Evolutionary conservation across 1,140 invertebrate species (phyloP).

Genomic region (Neodiprion lecontei): DNA sequence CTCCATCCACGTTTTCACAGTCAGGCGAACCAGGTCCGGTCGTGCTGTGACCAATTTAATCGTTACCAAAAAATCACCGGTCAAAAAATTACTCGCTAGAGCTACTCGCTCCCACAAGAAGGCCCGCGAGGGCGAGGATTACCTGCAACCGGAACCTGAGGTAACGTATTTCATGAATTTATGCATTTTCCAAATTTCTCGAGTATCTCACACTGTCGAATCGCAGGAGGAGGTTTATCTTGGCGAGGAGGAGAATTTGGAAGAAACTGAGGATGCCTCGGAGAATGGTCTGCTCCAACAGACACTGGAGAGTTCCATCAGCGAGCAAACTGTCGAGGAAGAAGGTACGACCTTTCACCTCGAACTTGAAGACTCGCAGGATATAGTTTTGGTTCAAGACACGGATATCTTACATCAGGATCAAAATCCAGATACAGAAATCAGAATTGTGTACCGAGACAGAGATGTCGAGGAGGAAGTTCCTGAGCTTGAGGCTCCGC

Average conservation of each 20-base stretch:
- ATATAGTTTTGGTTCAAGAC: constrained; percentile 27
- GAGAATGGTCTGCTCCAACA: constrained; percentile 43
- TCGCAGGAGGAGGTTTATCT: constrained; percentile 18
- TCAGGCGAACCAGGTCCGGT: constrained; percentile 48
- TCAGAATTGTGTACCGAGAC: constrained; percentile 21
- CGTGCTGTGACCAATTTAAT: constrained; percentile 41
- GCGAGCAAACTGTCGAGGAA: constrained; percentile 37
- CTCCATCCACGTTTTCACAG: constrained; percentile 24
- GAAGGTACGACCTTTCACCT: constrained; percentile 35
- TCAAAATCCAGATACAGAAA: background rate
- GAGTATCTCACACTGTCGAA: background rate
- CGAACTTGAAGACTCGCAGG: constrained; percentile 40
- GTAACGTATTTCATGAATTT: constrained; percentile 7
- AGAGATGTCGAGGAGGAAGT: constrained; percentile 31
- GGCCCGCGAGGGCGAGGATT: constrained; percentile 25
- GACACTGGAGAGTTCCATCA: constrained; percentile 31
- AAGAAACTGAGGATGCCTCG: constrained; percentile 31
- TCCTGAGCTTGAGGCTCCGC: constrained; percentile 48
- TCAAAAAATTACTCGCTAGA: constrained; percentile 42
- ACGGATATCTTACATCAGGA: background rate
- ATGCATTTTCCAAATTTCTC: background rate
- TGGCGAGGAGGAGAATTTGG: constrained; percentile 22
- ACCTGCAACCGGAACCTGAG: constrained; percentile 22
- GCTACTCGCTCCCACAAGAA: constrained; percentile 39
- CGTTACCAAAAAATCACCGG: constrained; percentile 43